A percentile compares a stretch with the other conserved stretches of the same genome.
These are phyloP conservation scores for Pardosa pseudoannulata DNA, from an alignment of 2,888 invertebrate genomes.

Conservation along the genomic window DNA sequence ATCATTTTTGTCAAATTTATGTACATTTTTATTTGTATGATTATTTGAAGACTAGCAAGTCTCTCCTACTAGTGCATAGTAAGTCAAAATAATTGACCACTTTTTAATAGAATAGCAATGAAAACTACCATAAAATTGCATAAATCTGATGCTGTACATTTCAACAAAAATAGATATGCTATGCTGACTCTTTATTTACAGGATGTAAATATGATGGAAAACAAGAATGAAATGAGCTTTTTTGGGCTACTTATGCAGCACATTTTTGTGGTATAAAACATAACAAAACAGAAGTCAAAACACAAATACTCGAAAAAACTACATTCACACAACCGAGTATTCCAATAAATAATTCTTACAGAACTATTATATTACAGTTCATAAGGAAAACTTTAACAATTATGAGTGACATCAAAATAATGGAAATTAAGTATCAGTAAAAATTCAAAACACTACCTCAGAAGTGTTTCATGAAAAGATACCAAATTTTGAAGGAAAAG, in stretches of 20 bases:
- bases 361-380: background rate
- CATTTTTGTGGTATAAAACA: background rate
- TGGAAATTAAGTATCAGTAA: too few species aligned
- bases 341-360: conserved; percentile 1
- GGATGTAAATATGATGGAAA: conserved; percentile 5
- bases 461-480: too few species aligned
- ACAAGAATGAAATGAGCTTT: background rate
- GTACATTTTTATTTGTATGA: background rate
- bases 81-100: background rate
- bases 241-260: background rate
- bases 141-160: conserved; percentile 1
- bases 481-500: too few species aligned
- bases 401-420: too few species aligned
- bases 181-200: background rate
- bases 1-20: background rate
- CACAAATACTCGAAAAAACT: background rate
- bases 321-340: background rate
- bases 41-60: conserved; percentile 15
- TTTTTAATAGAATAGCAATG: background rate
- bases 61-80: too few species aligned
- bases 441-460: too few species aligned
- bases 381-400: too few species aligned
- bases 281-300: background rate
- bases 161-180: conserved; percentile 13
- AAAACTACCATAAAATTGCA: background rate